phyloP scores from a whole-genome alignment of 2,888 invertebrate genomes.

The Adineta ricciae region DNA sequence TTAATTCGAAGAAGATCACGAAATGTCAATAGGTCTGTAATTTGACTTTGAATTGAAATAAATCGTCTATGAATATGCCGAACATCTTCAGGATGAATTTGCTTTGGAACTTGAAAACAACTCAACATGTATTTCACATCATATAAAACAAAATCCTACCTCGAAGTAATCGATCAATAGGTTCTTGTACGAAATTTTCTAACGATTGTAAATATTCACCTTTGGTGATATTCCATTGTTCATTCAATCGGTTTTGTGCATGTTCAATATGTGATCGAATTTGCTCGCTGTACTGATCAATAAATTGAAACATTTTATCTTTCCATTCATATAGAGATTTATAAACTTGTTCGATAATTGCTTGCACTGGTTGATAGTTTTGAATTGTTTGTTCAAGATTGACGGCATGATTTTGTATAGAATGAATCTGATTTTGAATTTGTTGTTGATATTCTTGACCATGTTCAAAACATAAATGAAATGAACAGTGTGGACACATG shows the following conservation, averaged over 20 bases:
- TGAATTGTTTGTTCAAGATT: neutral
- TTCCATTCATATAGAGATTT: neutral
- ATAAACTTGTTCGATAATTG: neutral
- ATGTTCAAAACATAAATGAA: neutral
- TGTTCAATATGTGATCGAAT: neutral
- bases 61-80: neutral
- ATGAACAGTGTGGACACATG: neutral
- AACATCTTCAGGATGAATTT: neutral
- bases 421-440: neutral
- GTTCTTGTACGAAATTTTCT: neutral
- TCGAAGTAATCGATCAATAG: neutral
- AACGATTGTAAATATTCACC: neutral
- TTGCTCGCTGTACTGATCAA: neutral
- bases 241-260: neutral
- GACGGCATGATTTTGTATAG: neutral
- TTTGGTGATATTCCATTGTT: neutral
- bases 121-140: too few species aligned
- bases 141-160: too few species aligned
- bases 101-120: neutral
- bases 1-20: neutral
- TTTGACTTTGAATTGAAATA: neutral
- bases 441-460: neutral
- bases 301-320: neutral
- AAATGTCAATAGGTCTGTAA: neutral
- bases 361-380: neutral